Evolutionary conservation across 2,113 vertebrate species (phyloP), one percentile per base, ranked within the genome.

Genomic region (Eublepharis macularius): DNA sequence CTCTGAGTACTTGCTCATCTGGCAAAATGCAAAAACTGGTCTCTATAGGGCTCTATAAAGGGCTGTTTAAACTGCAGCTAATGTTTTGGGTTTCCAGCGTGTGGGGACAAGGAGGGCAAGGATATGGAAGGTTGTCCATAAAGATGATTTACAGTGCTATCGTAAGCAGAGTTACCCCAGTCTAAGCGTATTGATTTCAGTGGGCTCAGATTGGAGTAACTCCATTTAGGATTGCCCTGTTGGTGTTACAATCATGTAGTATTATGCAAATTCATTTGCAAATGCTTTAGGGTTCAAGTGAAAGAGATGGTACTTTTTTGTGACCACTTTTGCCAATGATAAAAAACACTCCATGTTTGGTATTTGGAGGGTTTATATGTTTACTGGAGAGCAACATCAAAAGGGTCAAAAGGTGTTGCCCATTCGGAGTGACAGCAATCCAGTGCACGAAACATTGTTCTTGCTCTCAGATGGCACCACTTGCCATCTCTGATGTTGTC

Each of bases 11-110:
- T 76, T 85, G 79, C 0, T 0, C 83, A 81, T 87, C 83, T 65
- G 90, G 63, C 76, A 87, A 86, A 66, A 83, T 76, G 84, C 74
- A 80, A 90, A 88, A 92, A 88, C 81, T 24, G 85, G 68, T 87
- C 91, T 93, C 89, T 93, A n/a, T n/a, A n/a, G n/a, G n/a, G n/a
- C n/a, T n/a, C n/a, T n/a, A 94, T 93, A 1, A 93, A 93, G 92
- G 84, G 76, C 51, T 92, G 85, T 81, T 88, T 74, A 95, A 92
- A 95, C 80, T 89, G 82, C 85, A 93, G 91, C 90, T 93, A 94
- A 91, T 79, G 76, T 13, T 57, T 76, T 76, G 39, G 39, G 51
- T 32, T 19, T 49, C 49, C 49, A 8, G n/a, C 19, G 21, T 26
- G 51, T 5, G 24, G 51, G 51, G 34, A n/a, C n/a, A n/a, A n/a